Evolutionary conservation across 2,113 vertebrate genomes (phyloP), one percentile per base, ranked within the genome.

Genomic region (Montifringilla adamsi): DNA sequence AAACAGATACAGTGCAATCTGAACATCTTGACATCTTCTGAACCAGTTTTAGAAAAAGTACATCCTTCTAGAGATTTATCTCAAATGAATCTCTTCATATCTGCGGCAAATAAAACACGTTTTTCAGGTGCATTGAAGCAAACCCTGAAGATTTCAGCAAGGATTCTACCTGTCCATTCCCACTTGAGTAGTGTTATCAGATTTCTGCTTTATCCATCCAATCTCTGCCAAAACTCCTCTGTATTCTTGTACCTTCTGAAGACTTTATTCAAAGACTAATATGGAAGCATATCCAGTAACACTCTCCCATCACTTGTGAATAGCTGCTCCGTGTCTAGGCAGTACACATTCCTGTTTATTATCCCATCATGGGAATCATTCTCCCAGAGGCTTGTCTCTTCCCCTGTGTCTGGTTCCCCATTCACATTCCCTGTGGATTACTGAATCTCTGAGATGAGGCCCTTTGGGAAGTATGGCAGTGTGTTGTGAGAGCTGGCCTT

Each of bases 111-210:
- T 60, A 89, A 82, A 27, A 28, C 19, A n/a, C 1, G 1, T 7
- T 59, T 95, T 89, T 76, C 53, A 18, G 17, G 33, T 73, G 44
- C 19, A 44, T 9, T 2, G 35, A 53, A 56, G 17, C 22, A 91
- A 79, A 56, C 17, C 11, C 44, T 64, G 7, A 84, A 56, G 44
- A 60, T 85, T 87, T 87, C 46, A 55, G 26, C 17, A 52, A 67
- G 35, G 16, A 15, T 56, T 84, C 44, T 78, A 18, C 24, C 21
- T 75, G 19, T 87, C 27, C 53, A 8, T 49, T 18, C 33, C 30
- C 44, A 56, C 15, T 49, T 81, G 9, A 63, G 18, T 16, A 67
- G 20, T 8, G 11, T 46, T 7, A 28, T 2, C 0, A 0, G 35
- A 44, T 44, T 41, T 75, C 5, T 63, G 13, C 60, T 87, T 58